A percentile compares a stretch with the other conserved stretches of the same genome.
These are phyloP conservation scores for Erebia palarica DNA, from an alignment of 2,888 invertebrate species.

Conservation along the genomic window DNA sequence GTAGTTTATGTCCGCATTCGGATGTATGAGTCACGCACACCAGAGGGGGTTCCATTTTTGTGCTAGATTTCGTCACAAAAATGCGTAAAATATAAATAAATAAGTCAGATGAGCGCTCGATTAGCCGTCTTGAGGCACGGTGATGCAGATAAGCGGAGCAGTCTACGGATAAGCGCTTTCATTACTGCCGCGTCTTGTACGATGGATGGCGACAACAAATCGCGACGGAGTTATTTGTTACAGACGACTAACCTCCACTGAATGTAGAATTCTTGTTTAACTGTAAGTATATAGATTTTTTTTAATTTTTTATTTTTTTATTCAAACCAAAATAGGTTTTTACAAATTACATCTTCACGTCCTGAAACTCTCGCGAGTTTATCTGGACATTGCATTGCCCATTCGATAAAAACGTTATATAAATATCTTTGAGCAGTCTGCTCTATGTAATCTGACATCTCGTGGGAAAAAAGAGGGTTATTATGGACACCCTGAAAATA, in stretches of 20 bases:
- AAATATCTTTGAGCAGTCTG: too few relatives aligned
- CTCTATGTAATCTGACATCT: not conserved
- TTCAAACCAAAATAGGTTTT: too few relatives aligned
- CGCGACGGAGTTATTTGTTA: constrained; percentile 66
- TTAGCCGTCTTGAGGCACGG: constrained; percentile 45
- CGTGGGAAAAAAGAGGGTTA: not conserved
- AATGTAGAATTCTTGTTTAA: constrained; percentile 8
- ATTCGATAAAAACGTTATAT: too few relatives aligned
- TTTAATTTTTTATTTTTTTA: too few relatives aligned
- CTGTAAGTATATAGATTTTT: too few relatives aligned
- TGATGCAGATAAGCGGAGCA: constrained; percentile 53
- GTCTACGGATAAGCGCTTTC: constrained; percentile 69
- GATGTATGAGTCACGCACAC: too few relatives aligned
- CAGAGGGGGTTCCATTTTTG: too few relatives aligned
- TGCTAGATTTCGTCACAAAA: too few relatives aligned
- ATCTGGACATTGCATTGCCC: too few relatives aligned
- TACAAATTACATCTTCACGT: too few relatives aligned
- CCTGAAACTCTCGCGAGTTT: too few relatives aligned
- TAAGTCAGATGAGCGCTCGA: constrained; percentile 37
- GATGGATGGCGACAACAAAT: constrained; percentile 72
- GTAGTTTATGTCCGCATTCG: too few relatives aligned
- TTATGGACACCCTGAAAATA: not conserved
- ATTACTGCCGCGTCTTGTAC: constrained; percentile 67
- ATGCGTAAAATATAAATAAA: not conserved
- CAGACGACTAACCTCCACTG: constrained; percentile 31